phyloP scores from a whole-genome alignment of 1,140 invertebrate species.

The Tetraneura akinire region DNA sequence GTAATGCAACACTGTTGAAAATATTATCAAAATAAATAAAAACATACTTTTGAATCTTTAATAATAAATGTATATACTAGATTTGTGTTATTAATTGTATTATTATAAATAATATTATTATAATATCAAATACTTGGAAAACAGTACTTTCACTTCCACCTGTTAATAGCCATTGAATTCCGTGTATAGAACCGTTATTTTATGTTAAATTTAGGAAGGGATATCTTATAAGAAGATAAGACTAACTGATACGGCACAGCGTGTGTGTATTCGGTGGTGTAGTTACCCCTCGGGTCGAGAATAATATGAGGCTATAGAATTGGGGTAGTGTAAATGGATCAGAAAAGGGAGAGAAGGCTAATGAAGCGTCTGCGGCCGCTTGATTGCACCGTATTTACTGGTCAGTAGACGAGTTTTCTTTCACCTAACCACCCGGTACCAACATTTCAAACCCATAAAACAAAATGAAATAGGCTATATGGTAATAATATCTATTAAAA shows the following conservation, averaged over 20 bases:
- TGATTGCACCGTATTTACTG: constrained; percentile 51
- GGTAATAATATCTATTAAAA: not conserved
- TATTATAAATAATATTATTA: too few relatives aligned
- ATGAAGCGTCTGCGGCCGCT: constrained; percentile 49
- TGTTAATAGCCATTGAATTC: not conserved
- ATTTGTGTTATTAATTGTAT: too few relatives aligned
- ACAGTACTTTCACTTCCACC: not conserved
- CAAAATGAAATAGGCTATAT: not conserved
- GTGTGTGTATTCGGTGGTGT: not conserved
- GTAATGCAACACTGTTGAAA: too few relatives aligned
- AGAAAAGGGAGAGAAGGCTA: constrained; percentile 46
- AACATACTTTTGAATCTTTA: too few relatives aligned
- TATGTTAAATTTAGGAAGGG: not conserved
- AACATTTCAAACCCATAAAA: constrained; percentile 6
- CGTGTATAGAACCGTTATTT: not conserved
- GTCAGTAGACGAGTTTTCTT: constrained; percentile 42
- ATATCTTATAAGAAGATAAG: constrained; percentile 1
- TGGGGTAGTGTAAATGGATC: constrained; percentile 33
- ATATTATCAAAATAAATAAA: too few relatives aligned
- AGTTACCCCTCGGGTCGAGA: constrained; percentile 24
- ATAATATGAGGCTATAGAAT: constrained; percentile 30
- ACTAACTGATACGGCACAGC: not conserved
- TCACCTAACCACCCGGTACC: constrained; percentile 41
- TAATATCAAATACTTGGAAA: too few relatives aligned
- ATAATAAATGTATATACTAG: too few relatives aligned